Base-by-base conservation (phyloP, 2,797 vertebrate genomes). In the Typhlichthys subterraneus region DNA sequence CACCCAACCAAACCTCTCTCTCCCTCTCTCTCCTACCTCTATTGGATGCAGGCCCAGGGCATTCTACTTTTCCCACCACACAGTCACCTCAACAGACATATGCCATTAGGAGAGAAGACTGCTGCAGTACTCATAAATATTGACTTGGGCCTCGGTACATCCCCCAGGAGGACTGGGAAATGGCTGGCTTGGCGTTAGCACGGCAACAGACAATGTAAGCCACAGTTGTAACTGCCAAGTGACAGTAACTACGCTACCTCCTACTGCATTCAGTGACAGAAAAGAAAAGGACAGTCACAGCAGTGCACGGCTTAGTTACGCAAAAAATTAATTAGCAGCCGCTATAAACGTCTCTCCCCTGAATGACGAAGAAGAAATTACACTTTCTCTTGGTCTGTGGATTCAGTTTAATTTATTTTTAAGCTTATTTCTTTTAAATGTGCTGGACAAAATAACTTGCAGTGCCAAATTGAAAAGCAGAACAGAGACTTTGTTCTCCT, bases 121-220 rank as follows among this genome's bases (percentile, higher is more conserved):
- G 85, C 82, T 70, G 84, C 76, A 79, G 82, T 63, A 75, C 84
- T 87, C 82, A 85, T 87, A 88, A 87, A 88, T 90, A 90, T 90
- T 87, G 85, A 89, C 87, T 86, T 38, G 33, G 62, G 79, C 83
- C 84, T 83, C 82, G 72, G 75, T 67, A 72, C 66, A 54, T 85
- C 82, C 77, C 76, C 59, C 72, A 76, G 84, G 85, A 87, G 80
- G 72, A 55, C 79, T 80, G 84, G 4, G 8, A 65, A 83, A 70
- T 77, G 81, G 81, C 78, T 72, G 79, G 78, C 63, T 61, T 65
- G 75, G 77, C 78, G 81, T 87, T 82, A 86, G 77, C 81, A 70
- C 76, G 73, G 61, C 70, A 13, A 74, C 61, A 61, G 78, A 80
- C 78, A 77, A 82, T 79, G 77, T 55, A 70, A 59, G 52, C 60